Conservation (phyloP, 2,797 vertebrate genomes). For the Manis crassicaudata region DNA sequence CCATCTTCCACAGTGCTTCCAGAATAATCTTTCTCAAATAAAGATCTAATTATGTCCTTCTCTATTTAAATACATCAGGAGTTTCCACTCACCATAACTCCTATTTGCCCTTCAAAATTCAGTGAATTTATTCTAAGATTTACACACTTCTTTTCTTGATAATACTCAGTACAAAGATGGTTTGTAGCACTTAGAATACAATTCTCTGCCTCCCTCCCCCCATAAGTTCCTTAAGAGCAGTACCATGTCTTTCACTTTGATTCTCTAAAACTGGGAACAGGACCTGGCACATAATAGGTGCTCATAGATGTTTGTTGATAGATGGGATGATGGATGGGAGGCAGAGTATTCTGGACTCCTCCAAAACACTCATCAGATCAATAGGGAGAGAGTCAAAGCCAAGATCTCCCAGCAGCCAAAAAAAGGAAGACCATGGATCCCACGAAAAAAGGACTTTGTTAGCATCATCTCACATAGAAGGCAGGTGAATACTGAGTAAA, state of each 20-base stretch:
- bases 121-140: not conserved
- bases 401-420: conserved; percentile 1
- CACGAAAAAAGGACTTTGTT: not conserved
- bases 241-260: not conserved
- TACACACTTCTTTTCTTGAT: not conserved
- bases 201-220: not conserved
- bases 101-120: not conserved
- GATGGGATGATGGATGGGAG: not conserved
- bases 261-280: not conserved
- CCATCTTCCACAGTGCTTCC: not conserved
- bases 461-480: not conserved
- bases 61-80: not conserved
- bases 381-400: conserved; percentile 17
- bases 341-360: not conserved
- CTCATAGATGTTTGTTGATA: not conserved
- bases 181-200: not conserved
- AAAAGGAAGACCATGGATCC: not conserved
- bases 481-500: conserved; percentile 6
- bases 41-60: not conserved
- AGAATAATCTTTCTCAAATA: not conserved
- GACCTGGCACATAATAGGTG: not conserved
- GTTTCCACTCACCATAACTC: not conserved
- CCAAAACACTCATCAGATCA: not conserved
- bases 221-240: not conserved
- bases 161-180: not conserved